phyloP scores from a whole-genome alignment of 2,888 invertebrate genomes.

The Lobophora halterata region DNA sequence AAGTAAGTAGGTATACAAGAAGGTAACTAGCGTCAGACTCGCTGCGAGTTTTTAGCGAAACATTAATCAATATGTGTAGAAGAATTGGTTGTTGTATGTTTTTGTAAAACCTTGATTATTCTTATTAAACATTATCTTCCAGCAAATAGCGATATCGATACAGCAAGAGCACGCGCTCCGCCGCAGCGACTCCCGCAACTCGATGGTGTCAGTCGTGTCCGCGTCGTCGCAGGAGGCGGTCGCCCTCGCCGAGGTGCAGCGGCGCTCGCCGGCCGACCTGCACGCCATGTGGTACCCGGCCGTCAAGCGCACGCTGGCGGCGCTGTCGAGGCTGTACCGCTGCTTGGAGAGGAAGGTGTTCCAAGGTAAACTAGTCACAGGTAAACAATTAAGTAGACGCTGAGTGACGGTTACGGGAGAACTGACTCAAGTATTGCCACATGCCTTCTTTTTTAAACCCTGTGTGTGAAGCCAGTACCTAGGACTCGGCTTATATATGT shows the following conservation, averaged over 20 bases:
- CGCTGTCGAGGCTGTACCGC: conserved; percentile 90
- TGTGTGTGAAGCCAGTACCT: too few relatives aligned
- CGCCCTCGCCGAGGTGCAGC: conserved; percentile 71
- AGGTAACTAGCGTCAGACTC: too few relatives aligned
- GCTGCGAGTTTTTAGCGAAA: too few relatives aligned
- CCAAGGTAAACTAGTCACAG: conserved; percentile 84
- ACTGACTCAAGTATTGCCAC: too few relatives aligned
- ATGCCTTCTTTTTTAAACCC: too few relatives aligned
- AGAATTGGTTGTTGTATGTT: too few relatives aligned
- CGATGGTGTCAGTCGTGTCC: conserved; percentile 84
- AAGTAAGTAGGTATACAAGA: too few relatives aligned
- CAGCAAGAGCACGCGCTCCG: conserved; percentile 81
- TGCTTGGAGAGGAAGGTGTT: conserved; percentile 97
- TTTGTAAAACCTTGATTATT: too few relatives aligned
- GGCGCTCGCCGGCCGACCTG: conserved; percentile 90
- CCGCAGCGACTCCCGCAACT: conserved; percentile 85
- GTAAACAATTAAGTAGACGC: too few relatives aligned
- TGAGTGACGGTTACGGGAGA: too few relatives aligned
- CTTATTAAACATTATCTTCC: conserved; percentile 28
- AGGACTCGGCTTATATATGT: too few relatives aligned
- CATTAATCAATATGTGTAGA: too few relatives aligned
- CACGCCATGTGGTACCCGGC: conserved; percentile 99
- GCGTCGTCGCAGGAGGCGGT: conserved; percentile 87
- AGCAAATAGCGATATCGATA: conserved; percentile 84
- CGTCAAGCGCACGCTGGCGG: conserved; percentile 95